phyloP scores from a whole-genome alignment of 2,113 vertebrate species.

The Aix galericulata region DNA sequence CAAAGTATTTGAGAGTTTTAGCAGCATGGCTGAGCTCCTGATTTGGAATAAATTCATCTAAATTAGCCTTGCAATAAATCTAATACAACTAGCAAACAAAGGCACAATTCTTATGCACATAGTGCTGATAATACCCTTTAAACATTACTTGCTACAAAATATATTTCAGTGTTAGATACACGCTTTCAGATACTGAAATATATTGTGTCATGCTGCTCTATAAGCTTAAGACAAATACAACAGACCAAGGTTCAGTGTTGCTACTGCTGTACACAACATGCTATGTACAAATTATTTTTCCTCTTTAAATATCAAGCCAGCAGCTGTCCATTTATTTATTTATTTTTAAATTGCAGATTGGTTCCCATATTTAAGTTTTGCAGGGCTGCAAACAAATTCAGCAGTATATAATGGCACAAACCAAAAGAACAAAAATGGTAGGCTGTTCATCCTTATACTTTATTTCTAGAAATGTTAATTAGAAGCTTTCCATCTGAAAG shows the following conservation, averaged over 20 bases:
- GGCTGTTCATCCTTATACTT: not conserved
- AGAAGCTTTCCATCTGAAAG: not conserved
- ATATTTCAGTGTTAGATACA: not conserved
- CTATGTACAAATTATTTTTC: not conserved
- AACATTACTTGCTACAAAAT: not conserved
- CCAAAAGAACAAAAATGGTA: not conserved
- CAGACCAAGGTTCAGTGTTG: not conserved
- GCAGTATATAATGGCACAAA: constrained; percentile 14
- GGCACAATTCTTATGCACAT: not conserved
- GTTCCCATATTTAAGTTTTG: not conserved
- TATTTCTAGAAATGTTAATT: not conserved
- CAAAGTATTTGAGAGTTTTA: not conserved
- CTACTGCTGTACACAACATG: constrained; percentile 1
- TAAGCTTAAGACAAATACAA: not conserved
- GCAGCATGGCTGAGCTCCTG: not conserved
- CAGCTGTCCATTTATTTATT: constrained; percentile 31
- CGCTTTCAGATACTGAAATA: not conserved
- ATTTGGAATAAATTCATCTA: not conserved
- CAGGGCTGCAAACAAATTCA: constrained; percentile 26
- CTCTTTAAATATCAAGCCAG: constrained; percentile 40
- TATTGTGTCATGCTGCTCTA: not conserved
- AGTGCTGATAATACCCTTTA: not conserved
- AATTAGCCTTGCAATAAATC: not conserved
- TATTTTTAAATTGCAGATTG: not conserved
- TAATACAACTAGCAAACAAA: not conserved